These are phyloP conservation scores for Xyrichtys novacula DNA, from an alignment of 2,797 vertebrate species.

Conservation along the genomic window DNA sequence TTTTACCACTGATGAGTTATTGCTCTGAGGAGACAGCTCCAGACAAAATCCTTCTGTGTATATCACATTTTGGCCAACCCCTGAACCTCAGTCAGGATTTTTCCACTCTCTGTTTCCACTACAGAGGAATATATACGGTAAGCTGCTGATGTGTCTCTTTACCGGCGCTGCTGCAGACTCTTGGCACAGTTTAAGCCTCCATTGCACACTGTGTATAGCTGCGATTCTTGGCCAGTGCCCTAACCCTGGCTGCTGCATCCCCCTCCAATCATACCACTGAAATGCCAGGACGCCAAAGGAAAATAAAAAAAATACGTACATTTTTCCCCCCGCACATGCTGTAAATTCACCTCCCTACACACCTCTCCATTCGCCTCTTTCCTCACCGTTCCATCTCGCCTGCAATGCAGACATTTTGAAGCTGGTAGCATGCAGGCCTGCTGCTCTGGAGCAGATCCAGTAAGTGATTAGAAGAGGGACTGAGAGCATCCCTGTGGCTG, in stretches of 20 bases:
- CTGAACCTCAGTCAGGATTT: neutral
- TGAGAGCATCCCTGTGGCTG: conserved; percentile 46
- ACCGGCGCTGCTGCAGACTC: conserved; percentile 14
- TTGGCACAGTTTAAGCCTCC: conserved; percentile 34
- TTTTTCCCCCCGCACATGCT: conserved; percentile 11
- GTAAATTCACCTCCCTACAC: conserved; percentile 30
- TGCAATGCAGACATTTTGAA: conserved; percentile 69
- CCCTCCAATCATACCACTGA: conserved; percentile 38
- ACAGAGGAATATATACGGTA: neutral
- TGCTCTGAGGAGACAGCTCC: neutral
- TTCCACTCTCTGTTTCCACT: conserved; percentile 8
- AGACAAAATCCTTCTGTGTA: neutral
- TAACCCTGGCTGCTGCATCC: conserved; percentile 31
- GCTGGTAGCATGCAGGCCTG: conserved; percentile 15
- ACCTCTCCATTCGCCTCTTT: conserved; percentile 21
- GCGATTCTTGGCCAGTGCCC: conserved; percentile 29
- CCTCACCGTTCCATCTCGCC: conserved; percentile 18
- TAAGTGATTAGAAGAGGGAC: conserved; percentile 60
- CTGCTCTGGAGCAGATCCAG: conserved; percentile 57
- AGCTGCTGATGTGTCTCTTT: conserved; percentile 14
- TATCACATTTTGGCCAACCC: neutral
- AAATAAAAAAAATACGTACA: neutral
- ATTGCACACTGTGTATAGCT: conserved; percentile 35
- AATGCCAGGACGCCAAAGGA: conserved; percentile 33
- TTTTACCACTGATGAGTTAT: neutral